A percentile compares a stretch with the other conserved stretches of the same genome.
Conservation (phyloP, 2,113 vertebrate species). For the Antigone vipio region DNA sequence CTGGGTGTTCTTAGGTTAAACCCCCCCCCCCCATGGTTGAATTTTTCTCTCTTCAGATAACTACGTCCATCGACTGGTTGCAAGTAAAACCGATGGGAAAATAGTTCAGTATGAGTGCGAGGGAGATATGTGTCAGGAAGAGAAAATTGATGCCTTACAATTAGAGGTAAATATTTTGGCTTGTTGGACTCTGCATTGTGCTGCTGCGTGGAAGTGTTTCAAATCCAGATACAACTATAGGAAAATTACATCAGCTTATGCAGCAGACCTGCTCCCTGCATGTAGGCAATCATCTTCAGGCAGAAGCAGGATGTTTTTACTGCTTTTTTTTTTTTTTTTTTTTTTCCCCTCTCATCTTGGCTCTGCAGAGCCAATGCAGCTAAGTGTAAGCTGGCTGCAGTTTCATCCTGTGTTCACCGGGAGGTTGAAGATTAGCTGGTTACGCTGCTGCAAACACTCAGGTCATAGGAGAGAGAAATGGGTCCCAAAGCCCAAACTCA, state of each 20-base stretch:
- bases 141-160: conserved; percentile 96
- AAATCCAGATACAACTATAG: neutral
- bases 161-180: conserved; percentile 82
- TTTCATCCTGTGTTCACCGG: neutral
- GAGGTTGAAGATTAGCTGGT: neutral
- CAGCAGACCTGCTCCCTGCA: conserved; percentile 31
- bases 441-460: neutral
- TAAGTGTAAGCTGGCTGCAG: conserved; percentile 1
- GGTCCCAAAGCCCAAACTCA: accelerated
- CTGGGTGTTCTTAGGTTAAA: neutral
- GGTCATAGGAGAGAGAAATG: neutral
- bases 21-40: neutral
- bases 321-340: neutral
- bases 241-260: neutral
- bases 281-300: conserved; percentile 10
- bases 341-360: neutral
- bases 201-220: neutral
- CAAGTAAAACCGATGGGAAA: conserved; percentile 97
- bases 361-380: conserved; percentile 49
- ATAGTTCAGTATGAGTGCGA: conserved; percentile 98
- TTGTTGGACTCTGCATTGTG: neutral
- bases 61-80: conserved; percentile 96
- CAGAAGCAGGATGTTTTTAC: neutral
- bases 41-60: conserved; percentile 81
- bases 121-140: conserved; percentile 94